Conservation (phyloP, 1,140 invertebrate species). For the Bombus pascuorum region DNA sequence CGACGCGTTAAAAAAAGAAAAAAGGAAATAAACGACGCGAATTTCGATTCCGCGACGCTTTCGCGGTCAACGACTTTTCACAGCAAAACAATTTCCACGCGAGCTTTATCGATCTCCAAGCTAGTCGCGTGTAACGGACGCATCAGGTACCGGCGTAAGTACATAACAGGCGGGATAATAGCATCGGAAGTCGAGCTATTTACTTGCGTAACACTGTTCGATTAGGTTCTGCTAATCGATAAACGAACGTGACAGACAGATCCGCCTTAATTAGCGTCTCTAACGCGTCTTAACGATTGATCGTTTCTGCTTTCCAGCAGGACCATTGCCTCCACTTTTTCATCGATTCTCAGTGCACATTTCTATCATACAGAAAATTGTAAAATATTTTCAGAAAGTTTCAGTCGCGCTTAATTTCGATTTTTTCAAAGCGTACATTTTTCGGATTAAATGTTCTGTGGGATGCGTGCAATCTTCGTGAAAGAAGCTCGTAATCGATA, state of each 20-base stretch:
- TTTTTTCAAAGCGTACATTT: neutral
- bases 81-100: conserved; percentile 58
- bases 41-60: conserved; percentile 30
- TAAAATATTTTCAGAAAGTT: neutral
- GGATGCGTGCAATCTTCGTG: neutral
- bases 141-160: conserved; percentile 50
- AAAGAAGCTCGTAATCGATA: neutral
- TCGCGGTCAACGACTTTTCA: conserved; percentile 62
- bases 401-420: neutral
- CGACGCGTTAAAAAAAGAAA: neutral
- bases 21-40: neutral
- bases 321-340: neutral
- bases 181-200: conserved; percentile 27
- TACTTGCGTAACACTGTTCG: conserved; percentile 29
- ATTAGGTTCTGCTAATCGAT: conserved; percentile 36
- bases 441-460: too few relatives aligned
- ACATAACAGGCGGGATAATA: conserved; percentile 43
- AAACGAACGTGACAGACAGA: conserved; percentile 19
- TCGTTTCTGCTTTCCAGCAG: too few relatives aligned
- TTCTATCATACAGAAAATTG: neutral
- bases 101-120: conserved; percentile 57
- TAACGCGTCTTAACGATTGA: too few relatives aligned
- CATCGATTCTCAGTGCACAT: neutral
- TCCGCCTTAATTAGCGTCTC: conserved; percentile 27
- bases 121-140: conserved; percentile 58